Evolutionary conservation across 2,888 invertebrate species (phyloP).

Genomic region (Sinhomidia bicolor): DNA sequence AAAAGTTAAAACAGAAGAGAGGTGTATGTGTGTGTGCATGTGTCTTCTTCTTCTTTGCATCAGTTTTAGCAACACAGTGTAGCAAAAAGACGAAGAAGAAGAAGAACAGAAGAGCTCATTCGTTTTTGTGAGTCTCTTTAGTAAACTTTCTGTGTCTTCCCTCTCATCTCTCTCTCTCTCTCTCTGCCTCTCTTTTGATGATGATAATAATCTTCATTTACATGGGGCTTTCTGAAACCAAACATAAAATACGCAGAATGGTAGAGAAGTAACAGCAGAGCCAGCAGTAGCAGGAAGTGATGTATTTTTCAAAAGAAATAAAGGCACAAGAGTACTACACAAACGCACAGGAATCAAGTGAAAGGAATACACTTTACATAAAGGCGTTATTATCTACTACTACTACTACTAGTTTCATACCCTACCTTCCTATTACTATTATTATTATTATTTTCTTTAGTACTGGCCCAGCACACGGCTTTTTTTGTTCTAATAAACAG

Average conservation of each 20-base stretch:
- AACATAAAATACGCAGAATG: too few species aligned
- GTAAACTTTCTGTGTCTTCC: neutral
- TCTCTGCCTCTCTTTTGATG: neutral
- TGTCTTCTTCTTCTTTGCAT: neutral
- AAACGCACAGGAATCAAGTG: neutral
- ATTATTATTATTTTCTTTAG: neutral
- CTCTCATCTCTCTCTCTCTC: neutral
- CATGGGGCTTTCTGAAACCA: constrained; percentile 7
- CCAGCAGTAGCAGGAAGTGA: constrained; percentile 15
- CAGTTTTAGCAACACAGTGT: neutral
- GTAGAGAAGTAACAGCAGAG: too few species aligned
- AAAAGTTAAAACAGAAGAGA: neutral
- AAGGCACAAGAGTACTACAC: neutral
- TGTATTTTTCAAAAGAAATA: neutral
- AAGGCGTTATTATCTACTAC: too few species aligned
- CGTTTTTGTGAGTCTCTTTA: constrained; percentile 13
- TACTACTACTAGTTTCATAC: neutral
- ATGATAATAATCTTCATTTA: neutral
- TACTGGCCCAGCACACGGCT: neutral
- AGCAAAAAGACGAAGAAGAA: too few species aligned
- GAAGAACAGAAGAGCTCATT: neutral
- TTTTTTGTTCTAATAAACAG: too few species aligned
- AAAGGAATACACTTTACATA: neutral
- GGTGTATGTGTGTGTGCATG: neutral
- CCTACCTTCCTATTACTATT: neutral